Evolutionary conservation across 2,888 invertebrate genomes (phyloP).

Genomic region (Taenaris catops): DNA sequence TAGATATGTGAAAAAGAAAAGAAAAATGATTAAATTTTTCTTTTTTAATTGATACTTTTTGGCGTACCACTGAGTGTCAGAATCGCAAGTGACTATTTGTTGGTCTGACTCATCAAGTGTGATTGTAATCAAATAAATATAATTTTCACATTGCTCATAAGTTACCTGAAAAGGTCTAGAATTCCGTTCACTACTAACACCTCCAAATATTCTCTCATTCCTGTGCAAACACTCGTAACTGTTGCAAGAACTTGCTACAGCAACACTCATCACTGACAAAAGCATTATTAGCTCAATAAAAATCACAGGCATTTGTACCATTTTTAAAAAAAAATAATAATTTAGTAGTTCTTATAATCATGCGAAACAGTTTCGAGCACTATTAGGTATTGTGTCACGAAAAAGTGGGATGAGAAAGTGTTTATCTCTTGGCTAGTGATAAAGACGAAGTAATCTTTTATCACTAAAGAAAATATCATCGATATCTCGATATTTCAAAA

Average conservation of each 20-base stretch:
- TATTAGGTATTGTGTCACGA: background rate
- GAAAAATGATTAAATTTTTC: too few species aligned
- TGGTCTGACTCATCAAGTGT: too few species aligned
- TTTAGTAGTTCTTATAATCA: background rate
- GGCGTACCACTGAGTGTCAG: too few species aligned
- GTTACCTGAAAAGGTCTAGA: constrained; percentile 63
- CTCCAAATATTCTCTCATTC: constrained; percentile 43
- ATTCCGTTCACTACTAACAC: constrained; percentile 42
- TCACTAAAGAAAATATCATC: constrained; percentile 20
- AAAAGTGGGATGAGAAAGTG: constrained; percentile 26
- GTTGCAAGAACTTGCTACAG: constrained; percentile 7
- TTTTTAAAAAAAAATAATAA: too few species aligned
- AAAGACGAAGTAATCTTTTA: constrained; percentile 22
- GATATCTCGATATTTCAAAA: constrained; percentile 25
- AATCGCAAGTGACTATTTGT: too few species aligned
- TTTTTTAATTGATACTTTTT: too few species aligned
- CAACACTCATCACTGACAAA: constrained; percentile 33
- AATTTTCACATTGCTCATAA: too few species aligned
- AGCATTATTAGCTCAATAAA: too few species aligned
- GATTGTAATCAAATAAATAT: too few species aligned
- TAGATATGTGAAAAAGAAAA: too few species aligned
- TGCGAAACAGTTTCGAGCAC: background rate
- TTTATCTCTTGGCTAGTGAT: constrained; percentile 26
- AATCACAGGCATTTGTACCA: too few species aligned
- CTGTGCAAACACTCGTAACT: constrained; percentile 9